Conservation (phyloP, 1,140 invertebrate genomes). For the Homarus americanus region DNA sequence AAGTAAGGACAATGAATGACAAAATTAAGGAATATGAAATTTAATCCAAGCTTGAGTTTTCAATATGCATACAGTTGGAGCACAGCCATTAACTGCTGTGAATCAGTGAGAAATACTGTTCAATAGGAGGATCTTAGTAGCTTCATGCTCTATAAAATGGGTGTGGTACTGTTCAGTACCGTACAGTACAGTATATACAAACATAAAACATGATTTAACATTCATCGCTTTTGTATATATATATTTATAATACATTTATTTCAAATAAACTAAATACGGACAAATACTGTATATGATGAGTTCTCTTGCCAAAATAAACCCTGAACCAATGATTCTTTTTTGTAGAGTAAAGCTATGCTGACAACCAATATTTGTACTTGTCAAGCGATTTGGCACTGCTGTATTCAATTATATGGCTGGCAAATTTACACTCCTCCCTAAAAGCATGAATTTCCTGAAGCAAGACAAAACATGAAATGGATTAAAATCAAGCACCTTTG, state of each 20-base stretch:
- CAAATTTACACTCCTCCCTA: neutral
- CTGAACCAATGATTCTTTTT: neutral
- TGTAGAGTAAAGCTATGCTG: neutral
- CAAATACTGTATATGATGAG: neutral
- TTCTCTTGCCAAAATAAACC: neutral
- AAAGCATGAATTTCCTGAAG: neutral
- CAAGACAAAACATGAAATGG: neutral
- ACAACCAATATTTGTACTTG: constrained; percentile 1
- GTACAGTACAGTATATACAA: neutral
- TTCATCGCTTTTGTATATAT: neutral
- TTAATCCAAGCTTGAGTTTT: neutral
- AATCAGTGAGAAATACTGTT: neutral
- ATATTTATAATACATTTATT: neutral
- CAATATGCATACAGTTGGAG: neutral
- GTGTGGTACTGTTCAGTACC: neutral
- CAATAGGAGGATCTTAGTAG: neutral
- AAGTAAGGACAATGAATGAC: too few relatives aligned
- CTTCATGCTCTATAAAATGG: neutral
- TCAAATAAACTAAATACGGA: neutral
- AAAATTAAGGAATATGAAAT: too few relatives aligned
- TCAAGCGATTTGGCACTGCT: neutral
- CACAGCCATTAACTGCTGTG: neutral
- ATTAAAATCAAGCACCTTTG: neutral
- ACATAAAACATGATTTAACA: neutral
- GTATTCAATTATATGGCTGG: too few relatives aligned